These are phyloP conservation scores for Xiphophorus maculatus DNA, from an alignment of 2,113 vertebrate species.

Conservation along the genomic window DNA sequence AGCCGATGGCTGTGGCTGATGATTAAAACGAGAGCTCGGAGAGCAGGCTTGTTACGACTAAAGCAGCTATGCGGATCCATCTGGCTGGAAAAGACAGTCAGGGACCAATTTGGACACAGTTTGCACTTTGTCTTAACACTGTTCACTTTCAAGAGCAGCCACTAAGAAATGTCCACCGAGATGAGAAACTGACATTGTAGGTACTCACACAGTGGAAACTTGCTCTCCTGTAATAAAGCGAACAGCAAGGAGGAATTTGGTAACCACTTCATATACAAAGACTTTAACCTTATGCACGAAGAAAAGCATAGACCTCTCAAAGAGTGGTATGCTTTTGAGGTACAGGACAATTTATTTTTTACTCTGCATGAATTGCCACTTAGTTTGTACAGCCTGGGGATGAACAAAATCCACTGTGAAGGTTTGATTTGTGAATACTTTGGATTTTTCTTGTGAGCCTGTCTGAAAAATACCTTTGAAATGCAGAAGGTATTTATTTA, in stretches of 20 bases:
- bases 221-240: conserved; percentile 15
- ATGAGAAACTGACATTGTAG: conserved; percentile 23
- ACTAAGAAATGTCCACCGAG: conserved; percentile 32
- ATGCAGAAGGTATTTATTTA: background rate
- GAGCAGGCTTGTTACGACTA: conserved; percentile 21
- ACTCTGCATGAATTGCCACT: conserved; percentile 23
- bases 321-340: conserved; percentile 26
- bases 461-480: background rate
- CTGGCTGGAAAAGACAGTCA: conserved; percentile 21
- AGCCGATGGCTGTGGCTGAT: conserved; percentile 9
- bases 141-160: conserved; percentile 27
- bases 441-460: conserved; percentile 22
- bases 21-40: conserved; percentile 20
- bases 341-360: conserved; percentile 39
- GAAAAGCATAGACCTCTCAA: conserved; percentile 59
- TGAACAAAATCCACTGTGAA: conserved; percentile 57
- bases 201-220: conserved; percentile 3
- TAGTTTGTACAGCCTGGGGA: conserved; percentile 53
- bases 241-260: conserved; percentile 17
- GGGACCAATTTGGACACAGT: conserved; percentile 48
- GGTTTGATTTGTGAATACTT: conserved; percentile 27
- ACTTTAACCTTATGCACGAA: conserved; percentile 21
- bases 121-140: conserved; percentile 28
- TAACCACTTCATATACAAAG: conserved; percentile 31
- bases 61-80: conserved; percentile 29